Evolutionary conservation across 2,113 vertebrate genomes (phyloP), one percentile per base, ranked within the genome.

Genomic region (Atractosteus spatula): DNA sequence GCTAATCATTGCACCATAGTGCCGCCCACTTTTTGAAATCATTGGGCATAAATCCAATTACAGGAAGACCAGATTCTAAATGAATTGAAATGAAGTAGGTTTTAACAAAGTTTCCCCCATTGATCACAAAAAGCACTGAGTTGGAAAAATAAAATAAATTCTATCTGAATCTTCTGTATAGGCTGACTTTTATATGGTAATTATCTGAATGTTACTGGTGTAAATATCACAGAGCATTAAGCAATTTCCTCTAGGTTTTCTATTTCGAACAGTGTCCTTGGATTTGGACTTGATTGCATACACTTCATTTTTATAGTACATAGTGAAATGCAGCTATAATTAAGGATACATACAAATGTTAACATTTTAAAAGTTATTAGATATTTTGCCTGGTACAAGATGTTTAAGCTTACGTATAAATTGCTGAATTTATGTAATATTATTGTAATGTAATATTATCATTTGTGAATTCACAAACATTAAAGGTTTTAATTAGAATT

Each of bases 171-270:
- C 7, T 12, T 47, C 41, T 45, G n/a, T n/a, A 66, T 66, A 14
- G 41, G 13, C 64, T 8, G 4, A 4, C 7, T 16, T 16, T 8
- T n/a, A 41, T 44, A 14, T 6, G 3, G 12, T 66, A 2, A 68
- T 73, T 68, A 68, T 74, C 66, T 68, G 45, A 55, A 55, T 62
- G 72, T 68, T 57, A 74, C 66, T 68, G 72, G 45, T 66, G 57
- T 29, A 66, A 66, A 66, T 47, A 66, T 66, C 42, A 5, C 7
- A 8, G 16, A 8, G n/a, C 63, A 47, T 14, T 57, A 62, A 72
- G 62, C 55, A 45, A 72, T 56, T 54, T 64, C 70, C 55, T 62
- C 61, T 16, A 65, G 41, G 29, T 8, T 66, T 62, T 65, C 47
- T 7, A 51, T n/a, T 29, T 29, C 13, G 45, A 45, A 71, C 17